Conservation (phyloP, 1,140 invertebrate genomes). For the Brachionus sp. region DNA sequence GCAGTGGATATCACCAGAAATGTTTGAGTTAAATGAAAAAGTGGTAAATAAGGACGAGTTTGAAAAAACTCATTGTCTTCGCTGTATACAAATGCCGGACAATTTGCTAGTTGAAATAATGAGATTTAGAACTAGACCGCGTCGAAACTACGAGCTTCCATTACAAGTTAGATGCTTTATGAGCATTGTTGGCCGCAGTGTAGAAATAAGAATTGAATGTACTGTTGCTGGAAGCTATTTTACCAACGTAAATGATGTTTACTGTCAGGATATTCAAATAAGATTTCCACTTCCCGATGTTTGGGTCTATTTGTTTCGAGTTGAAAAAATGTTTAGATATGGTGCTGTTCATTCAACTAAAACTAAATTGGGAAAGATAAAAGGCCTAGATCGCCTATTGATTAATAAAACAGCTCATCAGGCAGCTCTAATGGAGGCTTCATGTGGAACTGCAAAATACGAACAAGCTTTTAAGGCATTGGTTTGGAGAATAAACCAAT, state of each 20-base stretch:
- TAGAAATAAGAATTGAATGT: constrained; percentile 68
- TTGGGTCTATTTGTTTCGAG: constrained; percentile 96
- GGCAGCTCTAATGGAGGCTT: constrained; percentile 90
- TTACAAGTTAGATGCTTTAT: constrained; percentile 71
- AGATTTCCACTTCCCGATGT: constrained; percentile 95
- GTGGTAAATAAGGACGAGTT: constrained; percentile 88
- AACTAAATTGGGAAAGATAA: constrained; percentile 69
- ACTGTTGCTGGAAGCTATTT: constrained; percentile 25
- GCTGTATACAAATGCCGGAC: constrained; percentile 89
- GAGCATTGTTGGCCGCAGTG: constrained; percentile 61
- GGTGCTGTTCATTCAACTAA: constrained; percentile 97
- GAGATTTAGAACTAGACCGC: constrained; percentile 89
- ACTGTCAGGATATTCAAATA: constrained; percentile 93
- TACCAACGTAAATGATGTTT: constrained; percentile 13
- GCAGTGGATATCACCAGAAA: constrained; percentile 87
- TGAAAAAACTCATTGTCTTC: constrained; percentile 81
- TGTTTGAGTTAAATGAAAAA: constrained; percentile 81
- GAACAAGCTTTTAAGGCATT: constrained; percentile 95
- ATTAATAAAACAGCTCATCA: constrained; percentile 72
- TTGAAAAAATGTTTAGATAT: constrained; percentile 96
- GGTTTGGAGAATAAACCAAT: constrained; percentile 91
- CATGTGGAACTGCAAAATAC: constrained; percentile 96
- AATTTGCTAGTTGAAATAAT: constrained; percentile 84
- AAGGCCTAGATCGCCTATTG: constrained; percentile 84
- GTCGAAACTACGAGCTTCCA: constrained; percentile 91